Base-by-base conservation (phyloP, 2,797 vertebrate genomes). In the Denticeps clupeoides region DNA sequence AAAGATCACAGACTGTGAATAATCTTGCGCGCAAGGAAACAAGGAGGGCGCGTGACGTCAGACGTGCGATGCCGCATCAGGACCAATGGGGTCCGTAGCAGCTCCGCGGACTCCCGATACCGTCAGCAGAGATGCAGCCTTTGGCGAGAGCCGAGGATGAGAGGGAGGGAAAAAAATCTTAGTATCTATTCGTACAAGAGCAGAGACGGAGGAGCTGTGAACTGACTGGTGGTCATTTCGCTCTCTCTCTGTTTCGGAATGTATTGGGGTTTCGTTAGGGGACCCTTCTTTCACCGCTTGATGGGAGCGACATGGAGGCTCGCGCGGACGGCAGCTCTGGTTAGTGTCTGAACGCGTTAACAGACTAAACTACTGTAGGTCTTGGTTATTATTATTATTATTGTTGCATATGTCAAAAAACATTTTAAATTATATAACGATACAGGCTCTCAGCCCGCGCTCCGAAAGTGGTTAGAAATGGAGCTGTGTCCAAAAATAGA, bases 81-180 rank as follows among this genome's bases (percentile, higher is more conserved):
- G 25, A 55, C 64, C 57, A 66, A 63, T 66, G 28, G 47, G 45
- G 40, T 8, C 18, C 46, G 31, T 51, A 21, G 57, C 55, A 33
- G 53, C 49, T 52, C 53, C 50, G 55, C 28, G 51, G 57, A 62
- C 32, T 47, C 56, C 49, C 55, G 62, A 40, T 48, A 33, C 58
- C 55, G n/a, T 35, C 21, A 57, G 41, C 42, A 16, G 38, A 53
- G 49, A 57, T 59, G 54, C 54, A 57, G 37, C 42, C 48, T 42
- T 24, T 55, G 54, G 38, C 53, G 46, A 53, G 48, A 15, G 19
- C 28, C 51, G 9, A 45, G 35, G 42, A 26, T 40, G 7, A 22
- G 45, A 41, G 21, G 49, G 13, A n/a, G 35, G 38, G 35, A 38
- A 38, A 38, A 38, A 21, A 38, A 21, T 35, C 38, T 38, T 19